Evolutionary conservation across 1,140 invertebrate species (phyloP), one percentile per base, ranked within the genome.

Genomic region (Yoshiicerus persimilis): DNA sequence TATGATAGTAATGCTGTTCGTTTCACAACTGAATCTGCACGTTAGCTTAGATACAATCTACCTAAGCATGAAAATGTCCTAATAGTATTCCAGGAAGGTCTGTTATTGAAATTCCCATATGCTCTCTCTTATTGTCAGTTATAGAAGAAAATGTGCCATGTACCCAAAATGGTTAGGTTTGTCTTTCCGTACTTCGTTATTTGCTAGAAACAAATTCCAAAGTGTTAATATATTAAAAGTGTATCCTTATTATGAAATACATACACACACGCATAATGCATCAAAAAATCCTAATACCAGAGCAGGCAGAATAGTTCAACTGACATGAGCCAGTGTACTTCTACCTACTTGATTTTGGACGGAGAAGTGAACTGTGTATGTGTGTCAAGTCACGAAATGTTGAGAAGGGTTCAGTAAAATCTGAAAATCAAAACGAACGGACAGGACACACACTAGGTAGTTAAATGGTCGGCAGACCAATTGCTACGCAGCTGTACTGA

Each of bases 301-400:
- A n/a, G n/a, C n/a, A n/a, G n/a, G n/a, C n/a, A n/a, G n/a, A n/a
- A n/a, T n/a, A n/a, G n/a, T n/a, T n/a, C n/a, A n/a, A n/a, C n/a
- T n/a, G n/a, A n/a, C n/a, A n/a, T 56, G 20, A n/a, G 47, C n/a
- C 47, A 16, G n/a, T 56, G n/a, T n/a, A 56, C 16, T n/a, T 56
- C 13, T 56, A 56, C 4, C 16, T 20, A 56, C 20, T 47, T 47
- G 41, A 47, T 47, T 47, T 13, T 47, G 20, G 41, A 47, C 11
- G 30, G 4, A 13, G 11, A 80, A 80, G 34, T 80, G 20, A 34
- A 16, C 13, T 20, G 32, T 20, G 2, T 36, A 80, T 80, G 75
- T 80, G 34, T 80, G 75, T 80, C 75, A 80, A 80, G 75, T 80
- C 75, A 80, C 75, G 75, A 80, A 80, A 80, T 80, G 75, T 80